Evolutionary conservation across 2,888 invertebrate genomes (phyloP), one percentile per base, ranked within the genome.

Genomic region (Stratiomys singularior): DNA sequence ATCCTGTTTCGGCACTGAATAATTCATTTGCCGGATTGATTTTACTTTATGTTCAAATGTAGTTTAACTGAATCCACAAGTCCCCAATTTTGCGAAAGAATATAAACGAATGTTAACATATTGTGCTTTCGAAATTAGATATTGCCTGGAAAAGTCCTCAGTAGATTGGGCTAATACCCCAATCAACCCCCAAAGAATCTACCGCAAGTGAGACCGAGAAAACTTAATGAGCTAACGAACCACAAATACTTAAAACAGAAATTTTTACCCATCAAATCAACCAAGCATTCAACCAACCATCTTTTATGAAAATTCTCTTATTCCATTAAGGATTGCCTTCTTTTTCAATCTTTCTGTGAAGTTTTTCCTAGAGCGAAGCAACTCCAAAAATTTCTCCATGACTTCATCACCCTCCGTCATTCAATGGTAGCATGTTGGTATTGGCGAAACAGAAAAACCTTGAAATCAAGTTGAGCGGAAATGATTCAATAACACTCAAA

Each of bases 401-500:
- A 37, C 66, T n/a, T 44, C 37, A 3, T 23, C 52, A 15, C n/a
- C 37, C 37, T 37, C 37, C 37, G 37, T 9, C 37, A 37, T 3
- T 37, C 9, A n/a, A 37, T 37, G 37, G 37, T 37, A 9, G 37
- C 9, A 37, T 37, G 3, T 30, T 37, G 58, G 52, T 60, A 30
- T 30, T 37, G 58, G 30, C 18, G 11, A 47, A 60, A 58, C 58
- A 72, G 74, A 9, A 3, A 37, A 37, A 74, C 58, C 58, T 60
- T 60, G 58, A 60, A 44, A 37, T 58, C 44, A 74, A 74, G 58
- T 74, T 58, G 74, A 60, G 74, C 74, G 74, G 74, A 74, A 74
- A 74, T 74, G 60, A 74, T 74, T 58, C 58, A 74, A 60, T 74
- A 74, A 37, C 74, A 28, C 74, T 74, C 74, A 37, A 37, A 74